Base-by-base conservation (phyloP, 2,797 vertebrate genomes). In the Peromyscus attwateri region DNA sequence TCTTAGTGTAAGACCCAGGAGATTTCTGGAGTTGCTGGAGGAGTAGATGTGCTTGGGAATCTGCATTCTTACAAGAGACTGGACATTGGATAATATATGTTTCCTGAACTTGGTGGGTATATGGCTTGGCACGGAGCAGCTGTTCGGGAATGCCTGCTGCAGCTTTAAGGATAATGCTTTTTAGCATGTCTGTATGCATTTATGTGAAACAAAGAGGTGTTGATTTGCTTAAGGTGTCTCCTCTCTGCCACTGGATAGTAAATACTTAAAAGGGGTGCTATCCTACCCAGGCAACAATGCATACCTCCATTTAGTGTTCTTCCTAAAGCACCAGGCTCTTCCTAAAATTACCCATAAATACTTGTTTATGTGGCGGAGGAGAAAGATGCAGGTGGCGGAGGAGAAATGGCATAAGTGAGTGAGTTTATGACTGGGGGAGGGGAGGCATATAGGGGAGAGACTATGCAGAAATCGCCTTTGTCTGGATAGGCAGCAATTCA, bases 291-390 rank as follows among this genome's bases (percentile, higher is more conserved):
- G 88, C 21, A 52, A 57, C 49, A 55, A 37, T 91, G 76, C 75
- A 17, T 81, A 83, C 55, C 60, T 89, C 19, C 29, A 75, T 92
- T 88, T 21, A 84, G 12, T 16, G 31, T 64, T 90, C 76, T 25
- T 43, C 13, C 68, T 89, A 37, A 52, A 62, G 52, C 37, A 87
- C 27, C 31, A 96, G 73, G 21, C 0, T 52, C 4, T 68, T 92
- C 29, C 57, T 96, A 77, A n/a, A 93, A 84, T 87, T 43, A 21
- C 43, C 37, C 75, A 62, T 80, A 94, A 94, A 83, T 90, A 83
- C 94, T 3, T 88, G 8, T 92, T 89, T 81, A 92, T 82, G 81
- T 84, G 73, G 75, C 91, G 49, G 37, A 95, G 29, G 21, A 93
- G 12, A 76, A 64, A 77, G 60, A 34, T 14, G 66, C 75, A 68